Evolutionary conservation across 2,797 vertebrate species (phyloP).

Genomic region (Orestias chungarensis): DNA sequence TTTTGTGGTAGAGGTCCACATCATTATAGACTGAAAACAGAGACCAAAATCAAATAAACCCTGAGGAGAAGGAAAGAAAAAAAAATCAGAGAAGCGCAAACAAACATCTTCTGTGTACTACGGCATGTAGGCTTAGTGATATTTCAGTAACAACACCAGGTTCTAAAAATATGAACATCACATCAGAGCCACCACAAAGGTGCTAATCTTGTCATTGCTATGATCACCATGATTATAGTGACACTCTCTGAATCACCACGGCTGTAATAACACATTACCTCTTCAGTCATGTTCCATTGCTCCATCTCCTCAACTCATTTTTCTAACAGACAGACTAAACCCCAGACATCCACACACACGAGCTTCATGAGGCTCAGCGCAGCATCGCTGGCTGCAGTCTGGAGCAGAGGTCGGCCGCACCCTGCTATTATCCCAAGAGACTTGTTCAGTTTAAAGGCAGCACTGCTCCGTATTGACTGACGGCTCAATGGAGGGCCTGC

Average conservation of each 20-base stretch:
- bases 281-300: constrained; percentile 39
- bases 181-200: constrained; percentile 41
- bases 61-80: neutral
- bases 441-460: constrained; percentile 67
- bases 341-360: constrained; percentile 16
- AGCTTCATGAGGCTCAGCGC: constrained; percentile 48
- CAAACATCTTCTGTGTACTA: neutral
- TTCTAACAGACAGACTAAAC: constrained; percentile 31
- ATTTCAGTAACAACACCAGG: constrained; percentile 32
- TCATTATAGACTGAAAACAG: too few species aligned
- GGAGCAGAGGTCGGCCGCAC: constrained; percentile 64
- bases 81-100: neutral
- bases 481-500: constrained; percentile 70
- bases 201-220: constrained; percentile 61
- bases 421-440: constrained; percentile 74
- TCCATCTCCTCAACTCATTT: constrained; percentile 33
- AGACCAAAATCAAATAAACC: neutral
- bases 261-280: constrained; percentile 48
- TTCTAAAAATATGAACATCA: constrained; percentile 31
- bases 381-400: constrained; percentile 45
- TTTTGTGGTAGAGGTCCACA: too few species aligned
- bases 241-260: constrained; percentile 43
- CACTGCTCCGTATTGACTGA: constrained; percentile 66
- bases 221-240: constrained; percentile 59
- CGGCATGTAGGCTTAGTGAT: neutral